Evolutionary conservation across 2,797 vertebrate species (phyloP), one percentile per base, ranked within the genome.

Genomic region (Acipenser transmontanus): DNA sequence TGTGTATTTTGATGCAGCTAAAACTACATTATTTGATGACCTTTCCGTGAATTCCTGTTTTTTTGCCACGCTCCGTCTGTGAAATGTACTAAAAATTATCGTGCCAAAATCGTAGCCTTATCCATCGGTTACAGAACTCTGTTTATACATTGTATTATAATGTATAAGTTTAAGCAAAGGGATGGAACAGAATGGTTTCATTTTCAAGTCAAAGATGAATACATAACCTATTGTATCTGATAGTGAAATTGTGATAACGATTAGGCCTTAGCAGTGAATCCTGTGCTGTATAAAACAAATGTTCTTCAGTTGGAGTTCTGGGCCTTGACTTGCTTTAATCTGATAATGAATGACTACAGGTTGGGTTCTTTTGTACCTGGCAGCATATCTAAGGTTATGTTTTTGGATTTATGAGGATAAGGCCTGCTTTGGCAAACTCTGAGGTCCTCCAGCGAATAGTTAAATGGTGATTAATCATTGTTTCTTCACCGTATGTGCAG

Each of bases 381-480:
- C 89, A 91, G 47, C 82, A 78, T 78, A 71, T 82, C 82, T 82
- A 82, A 88, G 87, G 87, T 85, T 83, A 86, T 82, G 77, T 78
- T 77, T 91, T 91, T 90, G 94, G 93, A 98, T 98, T 96, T 96
- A 87, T 92, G 92, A 84, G 95, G 93, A 95, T 97, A 95, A 97
- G 93, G 93, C 93, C 90, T 92, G 86, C 91, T 93, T 97, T 99
- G 95, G 96, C 97, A 97, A 94, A 93, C 87, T 92, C 89, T 78
- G 82, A 92, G 91, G 85, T 95, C 87, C 97, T 96, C 95, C 78
- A 85, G 95, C 97, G 97, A 95, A 96, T 95, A 96, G 95, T 97
- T 99, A 97, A 98, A 97, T 95, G 95, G 97, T 97, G 96, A 99
- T 99, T 99, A 99, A 99, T 99, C 97, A 99, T 99, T 97, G 96